Conservation (phyloP, 2,888 invertebrate genomes). For the Deroplatys truncata region DNA sequence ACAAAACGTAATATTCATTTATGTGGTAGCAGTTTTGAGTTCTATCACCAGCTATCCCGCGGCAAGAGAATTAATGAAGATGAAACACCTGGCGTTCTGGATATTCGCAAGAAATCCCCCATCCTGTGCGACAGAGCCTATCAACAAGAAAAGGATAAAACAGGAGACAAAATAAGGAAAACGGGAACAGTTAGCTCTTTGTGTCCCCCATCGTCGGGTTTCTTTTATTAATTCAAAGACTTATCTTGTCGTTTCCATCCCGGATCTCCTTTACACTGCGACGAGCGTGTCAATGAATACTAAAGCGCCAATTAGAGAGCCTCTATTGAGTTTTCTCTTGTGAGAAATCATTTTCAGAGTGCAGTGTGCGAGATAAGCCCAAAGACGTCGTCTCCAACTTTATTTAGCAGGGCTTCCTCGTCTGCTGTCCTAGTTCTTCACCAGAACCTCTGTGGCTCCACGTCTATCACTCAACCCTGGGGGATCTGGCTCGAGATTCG, state of each 20-base stretch:
- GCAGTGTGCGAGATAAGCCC: background rate
- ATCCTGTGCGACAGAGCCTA: background rate
- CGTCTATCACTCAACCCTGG: background rate
- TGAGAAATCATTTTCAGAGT: background rate
- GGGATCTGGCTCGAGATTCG: no score
- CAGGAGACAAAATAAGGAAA: background rate
- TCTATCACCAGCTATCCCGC: background rate
- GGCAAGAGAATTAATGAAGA: background rate
- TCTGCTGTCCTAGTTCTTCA: background rate
- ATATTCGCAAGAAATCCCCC: background rate
- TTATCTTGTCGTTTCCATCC: background rate
- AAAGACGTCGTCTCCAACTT: background rate
- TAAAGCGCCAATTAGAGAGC: background rate
- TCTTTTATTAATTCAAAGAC: background rate
- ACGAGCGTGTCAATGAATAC: background rate
- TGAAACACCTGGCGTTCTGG: background rate
- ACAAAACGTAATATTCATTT: background rate
- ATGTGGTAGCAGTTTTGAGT: background rate
- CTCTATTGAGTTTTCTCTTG: background rate
- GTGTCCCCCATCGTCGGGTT: background rate
- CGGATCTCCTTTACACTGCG: background rate
- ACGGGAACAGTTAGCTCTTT: background rate
- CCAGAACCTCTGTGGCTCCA: no score
- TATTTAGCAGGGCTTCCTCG: no score
- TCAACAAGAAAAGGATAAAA: background rate